A percentile compares a stretch with the other conserved stretches of the same genome.
These are phyloP conservation scores for Macrosteles quadrilineatus DNA, from an alignment of 1,140 invertebrate species.

Conservation along the genomic window DNA sequence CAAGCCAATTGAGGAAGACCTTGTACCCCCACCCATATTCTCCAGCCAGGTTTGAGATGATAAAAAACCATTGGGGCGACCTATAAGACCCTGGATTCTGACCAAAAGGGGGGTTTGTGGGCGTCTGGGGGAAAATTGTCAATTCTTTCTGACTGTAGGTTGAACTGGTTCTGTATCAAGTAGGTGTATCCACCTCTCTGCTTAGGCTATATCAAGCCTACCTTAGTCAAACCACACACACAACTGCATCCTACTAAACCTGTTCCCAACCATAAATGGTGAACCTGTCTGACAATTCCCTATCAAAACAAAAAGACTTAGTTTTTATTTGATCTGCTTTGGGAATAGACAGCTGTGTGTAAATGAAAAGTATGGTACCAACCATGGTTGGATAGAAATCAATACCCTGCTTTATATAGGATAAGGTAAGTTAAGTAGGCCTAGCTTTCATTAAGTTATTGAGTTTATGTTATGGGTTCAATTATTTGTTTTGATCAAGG, in stretches of 20 bases:
- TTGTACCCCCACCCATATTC: slow-evolving; percentile 19
- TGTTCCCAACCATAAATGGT: slow-evolving; percentile 19
- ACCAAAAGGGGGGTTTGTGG: slow-evolving; percentile 22
- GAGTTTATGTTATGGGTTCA: no score
- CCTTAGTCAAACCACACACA: slow-evolving; percentile 18
- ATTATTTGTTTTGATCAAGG: no score
- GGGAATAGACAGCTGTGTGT: no score
- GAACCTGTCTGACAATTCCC: slow-evolving; percentile 15
- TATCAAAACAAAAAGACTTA: no score
- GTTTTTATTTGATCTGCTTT: no score
- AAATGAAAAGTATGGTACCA: no score
- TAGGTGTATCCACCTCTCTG: slow-evolving; percentile 30
- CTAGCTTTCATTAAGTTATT: no score
- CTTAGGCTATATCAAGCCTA: slow-evolving; percentile 27
- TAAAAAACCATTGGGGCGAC: slow-evolving; percentile 28
- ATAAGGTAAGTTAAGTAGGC: no score
- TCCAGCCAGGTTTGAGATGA: slow-evolving; percentile 20
- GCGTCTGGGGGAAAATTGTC: slow-evolving; percentile 22
- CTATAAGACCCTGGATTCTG: slow-evolving; percentile 14
- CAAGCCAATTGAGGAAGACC: slow-evolving; percentile 24
- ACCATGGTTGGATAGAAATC: no score
- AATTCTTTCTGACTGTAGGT: slow-evolving; percentile 7
- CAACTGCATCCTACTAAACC: slow-evolving; percentile 16
- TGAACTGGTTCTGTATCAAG: slow-evolving; percentile 21
- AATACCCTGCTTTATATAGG: no score